Base-by-base conservation (phyloP, 2,888 invertebrate species). In the Scelioninae gen. 2 region DNA sequence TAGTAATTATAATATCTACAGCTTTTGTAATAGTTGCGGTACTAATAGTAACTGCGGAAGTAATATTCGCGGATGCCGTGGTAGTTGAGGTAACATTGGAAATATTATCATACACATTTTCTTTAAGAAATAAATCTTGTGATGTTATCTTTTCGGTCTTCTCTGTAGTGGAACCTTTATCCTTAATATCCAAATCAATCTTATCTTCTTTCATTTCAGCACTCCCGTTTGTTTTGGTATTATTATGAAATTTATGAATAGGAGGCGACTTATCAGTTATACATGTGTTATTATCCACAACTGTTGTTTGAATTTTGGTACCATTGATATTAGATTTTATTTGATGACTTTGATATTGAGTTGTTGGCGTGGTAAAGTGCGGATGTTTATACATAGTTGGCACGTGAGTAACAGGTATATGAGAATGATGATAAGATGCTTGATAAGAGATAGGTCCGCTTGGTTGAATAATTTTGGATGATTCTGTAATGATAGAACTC, bases 331-430 rank as follows among this genome's bases (percentile, higher is more conserved):
- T 76, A 2, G 53, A 2, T 22, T 73, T 48, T n/a, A 16, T 15
- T 15, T 67, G 71, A 6, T 53, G 55, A 2, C 16, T 10, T 58
- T 73, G 64, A 50, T 76, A 37, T 58, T 75, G 53, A 31, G 76
- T 67, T 5, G 73, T 63, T 6, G 79, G 73, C 0, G 76, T 58
- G 13, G 25, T 69, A 19, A 81, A 83, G 65, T 81, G 81, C 2
- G 79, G 76, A 6, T 84, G 83, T 63, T 84, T 84, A 55, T 82
- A 84, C 11, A 81, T 69, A 60, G 79, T 81, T 5, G 82, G 78
- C 10, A 83, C 80, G 43, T 82, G 84, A 11, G 82, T 76, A 2
- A 80, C 81, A 0, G 83, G 81, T 70, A 83, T 82, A 11, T 83
- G 85, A 0, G 82, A 78, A 76, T 81, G 82, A 77, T 83, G 84